These are phyloP conservation scores for Palythoa heliodiscus DNA, from an alignment of 92 coral and sea anemone species.

Conservation along the genomic window DNA sequence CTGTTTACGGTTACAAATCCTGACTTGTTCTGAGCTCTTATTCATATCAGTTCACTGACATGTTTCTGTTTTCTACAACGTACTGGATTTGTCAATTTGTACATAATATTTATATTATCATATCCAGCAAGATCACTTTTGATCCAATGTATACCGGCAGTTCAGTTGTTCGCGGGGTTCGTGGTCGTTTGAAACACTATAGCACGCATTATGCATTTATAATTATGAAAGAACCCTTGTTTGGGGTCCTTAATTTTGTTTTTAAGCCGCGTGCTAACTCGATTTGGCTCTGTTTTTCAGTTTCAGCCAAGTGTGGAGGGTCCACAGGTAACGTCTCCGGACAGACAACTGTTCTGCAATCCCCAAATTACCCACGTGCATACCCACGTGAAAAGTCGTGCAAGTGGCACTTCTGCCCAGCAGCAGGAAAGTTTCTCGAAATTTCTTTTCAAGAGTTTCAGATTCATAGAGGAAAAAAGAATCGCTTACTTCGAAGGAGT, in stretches of 20 bases:
- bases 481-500: conserved; percentile 26
- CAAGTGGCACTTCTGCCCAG: conserved; percentile 27
- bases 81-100: no score
- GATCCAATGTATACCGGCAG: no score
- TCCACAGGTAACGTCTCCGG: neutral
- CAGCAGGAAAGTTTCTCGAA: conserved; percentile 17
- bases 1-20: no score
- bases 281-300: neutral
- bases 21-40: no score
- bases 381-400: conserved; percentile 33
- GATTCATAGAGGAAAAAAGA: conserved; percentile 26
- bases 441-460: conserved; percentile 18
- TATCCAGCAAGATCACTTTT: no score
- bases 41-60: no score
- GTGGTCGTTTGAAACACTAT: no score
- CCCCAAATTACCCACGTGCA: conserved; percentile 29
- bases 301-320: conserved; percentile 4
- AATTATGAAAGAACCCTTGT: neutral
- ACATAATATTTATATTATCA: no score
- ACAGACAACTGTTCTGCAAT: conserved; percentile 12
- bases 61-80: no score
- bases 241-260: no score
- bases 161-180: no score
- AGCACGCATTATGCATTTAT: no score
- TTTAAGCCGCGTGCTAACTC: neutral